These are phyloP conservation scores for Nephila pilipes DNA, from an alignment of 1,140 invertebrate genomes.

Conservation along the genomic window DNA sequence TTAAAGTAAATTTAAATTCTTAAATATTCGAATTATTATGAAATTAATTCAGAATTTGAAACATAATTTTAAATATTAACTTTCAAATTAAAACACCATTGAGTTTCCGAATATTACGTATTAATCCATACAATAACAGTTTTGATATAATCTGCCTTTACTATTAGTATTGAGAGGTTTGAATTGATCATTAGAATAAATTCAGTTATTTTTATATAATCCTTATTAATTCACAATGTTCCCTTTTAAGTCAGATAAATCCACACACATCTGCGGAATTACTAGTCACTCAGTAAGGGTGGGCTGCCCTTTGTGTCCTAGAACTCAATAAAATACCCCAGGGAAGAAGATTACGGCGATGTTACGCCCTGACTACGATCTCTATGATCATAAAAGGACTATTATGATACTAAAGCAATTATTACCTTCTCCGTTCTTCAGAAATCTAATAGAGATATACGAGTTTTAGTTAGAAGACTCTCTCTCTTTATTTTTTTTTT, in stretches of 20 bases:
- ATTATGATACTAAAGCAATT: conserved; percentile 6
- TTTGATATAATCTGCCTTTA: too few species aligned
- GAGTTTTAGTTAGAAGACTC: background rate
- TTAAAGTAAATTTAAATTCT: too few species aligned
- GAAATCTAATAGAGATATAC: background rate
- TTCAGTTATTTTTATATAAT: background rate
- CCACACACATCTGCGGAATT: background rate
- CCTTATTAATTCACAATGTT: background rate
- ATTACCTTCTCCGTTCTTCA: background rate
- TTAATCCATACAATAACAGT: too few species aligned
- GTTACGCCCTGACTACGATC: background rate
- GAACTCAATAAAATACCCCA: background rate
- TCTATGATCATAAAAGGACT: background rate
- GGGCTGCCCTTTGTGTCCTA: conserved; percentile 4
- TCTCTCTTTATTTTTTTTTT: background rate
- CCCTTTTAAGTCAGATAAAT: background rate
- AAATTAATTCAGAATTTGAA: too few species aligned
- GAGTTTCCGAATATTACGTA: too few species aligned
- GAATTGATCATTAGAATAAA: background rate
- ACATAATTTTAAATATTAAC: too few species aligned
- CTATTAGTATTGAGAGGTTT: too few species aligned
- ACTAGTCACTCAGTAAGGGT: background rate
- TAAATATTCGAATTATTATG: too few species aligned
- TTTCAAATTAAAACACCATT: too few species aligned
- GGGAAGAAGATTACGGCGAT: background rate